Conservation (phyloP, 2,797 vertebrate species). For the Meda fulgida region DNA sequence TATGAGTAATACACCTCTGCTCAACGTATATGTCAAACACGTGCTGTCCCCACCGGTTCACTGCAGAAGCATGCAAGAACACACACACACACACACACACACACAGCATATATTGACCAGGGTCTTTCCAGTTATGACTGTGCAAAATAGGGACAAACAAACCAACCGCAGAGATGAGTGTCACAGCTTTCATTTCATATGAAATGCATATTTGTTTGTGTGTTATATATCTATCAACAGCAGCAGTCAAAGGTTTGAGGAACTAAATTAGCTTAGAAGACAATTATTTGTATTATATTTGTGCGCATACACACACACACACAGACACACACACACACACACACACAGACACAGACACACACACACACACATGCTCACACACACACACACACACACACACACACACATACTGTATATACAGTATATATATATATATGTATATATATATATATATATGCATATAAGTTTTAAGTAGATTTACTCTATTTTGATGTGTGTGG, state of each 20-base stretch:
- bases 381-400: background rate
- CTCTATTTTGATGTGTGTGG: background rate
- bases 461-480: background rate
- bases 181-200: background rate
- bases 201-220: background rate
- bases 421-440: too few species aligned
- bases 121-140: conserved; percentile 60
- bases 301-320: too few species aligned
- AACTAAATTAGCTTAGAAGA: too few species aligned
- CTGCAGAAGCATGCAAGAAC: conserved; percentile 10
- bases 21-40: conserved; percentile 27
- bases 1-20: conserved; percentile 46
- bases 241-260: too few species aligned
- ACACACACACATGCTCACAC: too few species aligned
- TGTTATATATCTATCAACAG: too few species aligned
- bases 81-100: conserved; percentile 24
- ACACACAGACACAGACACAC: background rate
- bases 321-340: background rate
- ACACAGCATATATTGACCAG: conserved; percentile 44
- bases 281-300: too few species aligned
- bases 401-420: too few species aligned
- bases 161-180: background rate
- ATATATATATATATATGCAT: too few species aligned
- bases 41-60: conserved; percentile 23
- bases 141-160: conserved; percentile 43